Percentiles rank a stretch among this genome's conserved stretches.
phyloP scores from a whole-genome alignment of 30 jellyfish, hydroid and myxozoan genomes.

The Clytia hemisphaerica region DNA sequence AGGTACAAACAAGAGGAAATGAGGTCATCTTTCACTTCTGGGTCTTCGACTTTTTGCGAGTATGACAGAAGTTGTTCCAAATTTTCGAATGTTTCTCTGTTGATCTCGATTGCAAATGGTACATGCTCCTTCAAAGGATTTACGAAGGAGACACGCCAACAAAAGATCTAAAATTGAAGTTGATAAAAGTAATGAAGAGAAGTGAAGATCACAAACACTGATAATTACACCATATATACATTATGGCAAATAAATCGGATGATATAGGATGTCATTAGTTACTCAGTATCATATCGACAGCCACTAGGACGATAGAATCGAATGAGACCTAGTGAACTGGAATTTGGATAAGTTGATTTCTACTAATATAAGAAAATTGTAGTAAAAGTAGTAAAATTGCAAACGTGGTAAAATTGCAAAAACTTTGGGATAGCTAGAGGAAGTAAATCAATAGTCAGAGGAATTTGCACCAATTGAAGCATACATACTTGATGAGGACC shows the following conservation, averaged over 20 bases:
- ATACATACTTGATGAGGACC: constrained; percentile 78
- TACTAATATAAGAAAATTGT: too few relatives aligned
- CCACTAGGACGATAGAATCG: too few relatives aligned
- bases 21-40: constrained; percentile 6
- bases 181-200: neutral
- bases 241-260: too few relatives aligned
- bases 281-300: too few relatives aligned
- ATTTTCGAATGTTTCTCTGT: constrained; percentile 56
- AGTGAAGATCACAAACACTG: too few relatives aligned
- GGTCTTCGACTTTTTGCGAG: constrained; percentile 16
- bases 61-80: constrained; percentile 32
- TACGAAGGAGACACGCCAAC: constrained; percentile 76
- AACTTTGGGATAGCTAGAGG: neutral
- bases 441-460: neutral
- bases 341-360: too few relatives aligned
- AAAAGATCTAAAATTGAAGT: constrained; percentile 43
- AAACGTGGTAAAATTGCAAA: neutral
- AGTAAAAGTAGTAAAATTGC: too few relatives aligned
- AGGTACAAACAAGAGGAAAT: constrained; percentile 40
- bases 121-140: constrained; percentile 45
- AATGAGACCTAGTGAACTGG: too few relatives aligned
- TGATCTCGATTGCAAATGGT: constrained; percentile 73
- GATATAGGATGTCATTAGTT: too few relatives aligned
- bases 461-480: neutral
- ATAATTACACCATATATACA: too few relatives aligned